Percentiles rank a stretch among this genome's conserved stretches.
These are phyloP conservation scores for Scaptodrosophila latifasciaeformis DNA, from an alignment of 2,888 invertebrate species.

Conservation along the genomic window DNA sequence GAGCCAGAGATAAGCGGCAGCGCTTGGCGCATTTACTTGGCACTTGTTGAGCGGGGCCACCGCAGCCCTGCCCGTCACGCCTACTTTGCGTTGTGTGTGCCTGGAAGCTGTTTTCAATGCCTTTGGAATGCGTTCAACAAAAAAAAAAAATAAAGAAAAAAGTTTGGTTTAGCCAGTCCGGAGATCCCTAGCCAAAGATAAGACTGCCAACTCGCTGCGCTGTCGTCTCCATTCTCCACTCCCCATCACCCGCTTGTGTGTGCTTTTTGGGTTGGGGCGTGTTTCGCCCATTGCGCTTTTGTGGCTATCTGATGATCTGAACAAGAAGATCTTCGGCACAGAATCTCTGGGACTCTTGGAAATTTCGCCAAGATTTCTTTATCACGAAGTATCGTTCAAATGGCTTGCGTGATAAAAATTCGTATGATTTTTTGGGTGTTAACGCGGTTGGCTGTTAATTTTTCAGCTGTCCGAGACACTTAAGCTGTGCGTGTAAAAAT, in stretches of 20 bases:
- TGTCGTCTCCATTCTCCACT: conserved; percentile 6
- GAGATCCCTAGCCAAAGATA: conserved; percentile 43
- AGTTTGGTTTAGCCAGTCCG: neutral
- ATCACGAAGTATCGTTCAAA: conserved; percentile 37
- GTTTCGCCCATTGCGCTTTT: conserved; percentile 10
- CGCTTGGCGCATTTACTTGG: conserved; percentile 65
- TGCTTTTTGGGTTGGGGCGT: conserved; percentile 11
- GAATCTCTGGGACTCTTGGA: conserved; percentile 11
- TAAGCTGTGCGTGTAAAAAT: conserved; percentile 68
- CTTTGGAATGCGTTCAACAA: conserved; percentile 26
- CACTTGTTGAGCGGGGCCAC: conserved; percentile 37
- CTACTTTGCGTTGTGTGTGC: conserved; percentile 34
- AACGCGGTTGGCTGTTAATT: conserved; percentile 37
- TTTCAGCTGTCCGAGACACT: conserved; percentile 58
- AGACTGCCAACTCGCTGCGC: conserved; percentile 29
- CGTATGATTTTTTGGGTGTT: conserved; percentile 49
- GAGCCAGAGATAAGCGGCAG: conserved; percentile 57
- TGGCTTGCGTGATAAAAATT: conserved; percentile 64
- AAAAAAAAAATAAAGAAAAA: neutral
- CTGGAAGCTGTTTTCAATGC: conserved; percentile 44
- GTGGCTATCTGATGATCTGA: conserved; percentile 28
- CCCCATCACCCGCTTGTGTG: too few relatives aligned
- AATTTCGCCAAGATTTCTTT: neutral
- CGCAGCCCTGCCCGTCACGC: conserved; percentile 33
- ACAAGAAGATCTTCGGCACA: conserved; percentile 1